Evolutionary conservation across 1,140 invertebrate species (phyloP).

Genomic region (Pantala flavescens): DNA sequence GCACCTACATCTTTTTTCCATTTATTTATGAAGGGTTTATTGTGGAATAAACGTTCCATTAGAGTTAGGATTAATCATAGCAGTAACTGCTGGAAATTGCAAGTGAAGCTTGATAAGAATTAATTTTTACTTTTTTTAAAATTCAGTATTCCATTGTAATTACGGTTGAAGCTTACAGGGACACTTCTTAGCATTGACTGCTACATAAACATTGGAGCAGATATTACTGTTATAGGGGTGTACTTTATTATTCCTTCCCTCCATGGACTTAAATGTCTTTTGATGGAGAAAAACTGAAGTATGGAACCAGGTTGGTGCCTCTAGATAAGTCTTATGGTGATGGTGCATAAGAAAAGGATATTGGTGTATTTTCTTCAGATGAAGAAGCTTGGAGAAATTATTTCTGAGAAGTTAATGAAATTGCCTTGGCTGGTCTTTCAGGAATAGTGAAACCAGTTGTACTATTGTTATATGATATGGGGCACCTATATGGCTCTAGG

Average conservation of each 20-base stretch:
- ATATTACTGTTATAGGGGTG: neutral
- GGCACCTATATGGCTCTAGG: neutral
- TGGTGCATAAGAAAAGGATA: neutral
- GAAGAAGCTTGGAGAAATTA: neutral
- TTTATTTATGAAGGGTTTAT: neutral
- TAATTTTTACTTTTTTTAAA: constrained; percentile 11
- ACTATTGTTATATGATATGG: neutral
- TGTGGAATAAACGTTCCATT: constrained; percentile 3
- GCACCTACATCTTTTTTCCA: neutral
- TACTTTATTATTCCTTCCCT: constrained; percentile 3
- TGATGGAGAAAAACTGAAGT: neutral
- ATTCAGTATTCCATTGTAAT: constrained; percentile 7
- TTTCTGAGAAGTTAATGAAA: neutral
- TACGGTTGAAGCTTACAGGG: neutral
- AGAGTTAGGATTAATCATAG: neutral
- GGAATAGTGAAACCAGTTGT: neutral
- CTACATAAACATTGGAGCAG: neutral
- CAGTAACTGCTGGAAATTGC: neutral
- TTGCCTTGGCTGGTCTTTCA: neutral
- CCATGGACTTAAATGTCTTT: neutral
- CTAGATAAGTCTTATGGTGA: constrained; percentile 1
- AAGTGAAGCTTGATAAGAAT: neutral
- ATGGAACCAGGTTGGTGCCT: constrained; percentile 1
- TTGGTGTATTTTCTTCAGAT: neutral
- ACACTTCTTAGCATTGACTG: neutral